A percentile compares a stretch with the other conserved stretches of the same genome.
These are phyloP conservation scores for Drosophila fuyamai DNA, from an alignment of 1,140 invertebrate species.

Conservation along the genomic window DNA sequence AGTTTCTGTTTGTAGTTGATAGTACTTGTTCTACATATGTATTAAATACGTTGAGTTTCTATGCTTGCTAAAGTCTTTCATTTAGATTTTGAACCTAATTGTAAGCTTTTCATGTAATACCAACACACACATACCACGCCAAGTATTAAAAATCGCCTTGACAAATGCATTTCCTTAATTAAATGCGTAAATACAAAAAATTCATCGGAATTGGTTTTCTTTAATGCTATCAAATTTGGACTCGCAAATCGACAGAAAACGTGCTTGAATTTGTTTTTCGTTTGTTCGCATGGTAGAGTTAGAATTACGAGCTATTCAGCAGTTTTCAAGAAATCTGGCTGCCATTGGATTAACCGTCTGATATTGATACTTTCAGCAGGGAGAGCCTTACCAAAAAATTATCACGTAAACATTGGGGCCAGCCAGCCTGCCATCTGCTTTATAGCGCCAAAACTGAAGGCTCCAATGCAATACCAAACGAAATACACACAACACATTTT, in stretches of 20 bases:
- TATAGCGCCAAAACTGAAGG: constrained; percentile 41
- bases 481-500: constrained; percentile 34
- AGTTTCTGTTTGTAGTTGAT: constrained; percentile 23
- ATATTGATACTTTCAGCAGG: constrained; percentile 55
- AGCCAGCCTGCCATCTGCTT: constrained; percentile 52
- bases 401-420: constrained; percentile 53
- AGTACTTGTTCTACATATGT: constrained; percentile 17
- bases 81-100: constrained; percentile 9
- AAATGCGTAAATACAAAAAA: constrained; percentile 41
- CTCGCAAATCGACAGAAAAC: constrained; percentile 25
- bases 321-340: constrained; percentile 24
- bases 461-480: constrained; percentile 40
- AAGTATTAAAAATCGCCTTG: constrained; percentile 33
- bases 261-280: constrained; percentile 47
- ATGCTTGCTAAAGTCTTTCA: constrained; percentile 29
- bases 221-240: constrained; percentile 27
- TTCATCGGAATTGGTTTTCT: constrained; percentile 48
- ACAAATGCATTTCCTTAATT: constrained; percentile 14
- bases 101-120: constrained; percentile 31
- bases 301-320: constrained; percentile 27
- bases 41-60: constrained; percentile 15
- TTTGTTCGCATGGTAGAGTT: constrained; percentile 30
- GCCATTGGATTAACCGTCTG: constrained; percentile 28
- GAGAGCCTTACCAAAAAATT: constrained; percentile 41
- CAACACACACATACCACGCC: constrained; percentile 12